Evolutionary conservation across 2,797 vertebrate genomes (phyloP), one percentile per base, ranked within the genome.

Genomic region (Gymnocypris eckloni): DNA sequence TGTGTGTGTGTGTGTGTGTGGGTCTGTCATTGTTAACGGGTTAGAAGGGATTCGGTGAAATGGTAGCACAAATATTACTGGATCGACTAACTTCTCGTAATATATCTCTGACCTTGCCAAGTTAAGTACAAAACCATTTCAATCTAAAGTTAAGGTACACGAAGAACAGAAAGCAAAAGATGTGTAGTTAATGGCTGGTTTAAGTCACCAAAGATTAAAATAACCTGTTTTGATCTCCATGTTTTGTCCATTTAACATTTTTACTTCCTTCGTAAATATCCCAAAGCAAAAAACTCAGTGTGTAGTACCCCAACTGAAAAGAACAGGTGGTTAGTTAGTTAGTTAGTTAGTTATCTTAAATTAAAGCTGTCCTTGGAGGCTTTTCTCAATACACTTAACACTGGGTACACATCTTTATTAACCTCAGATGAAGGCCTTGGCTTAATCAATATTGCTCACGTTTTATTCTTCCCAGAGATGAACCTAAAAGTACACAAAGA

Each of bases 21-120:
- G 1, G 25, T 64, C 12, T 67, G 41, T 39, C 20, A 50, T 39
- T 83, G 20, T 84, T 82, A 48, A 82, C 50, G 61, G 45, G 59
- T 77, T 43, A 77, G n/a, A 41, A 77, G 22, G 48, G 61, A 52
- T 84, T 78, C 61, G 45, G 28, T 77, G 18, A 54, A 77, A 64
- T 10, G 37, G 39, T 12, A 66, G 3, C 20, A 37, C 20, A 86
- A 82, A 82, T 82, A 67, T 39, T 33, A 73, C 69, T 45, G 11
- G 16, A 82, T 61, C 16, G 18, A 61, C 37, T 45, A 59, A n/a
- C 8, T 81, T 70, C 45, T 52, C 79, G 25, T 59, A 64, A 61
- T 33, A 33, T 4, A 33, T 73, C 7, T 28, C 10, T 73, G 81
- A 64, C n/a, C n/a, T 82, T 43, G 5, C 10, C 22, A 59, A 59